Evolutionary conservation across 2,113 vertebrate genomes (phyloP), one percentile per base, ranked within the genome.

Genomic region (Numida meleagris): DNA sequence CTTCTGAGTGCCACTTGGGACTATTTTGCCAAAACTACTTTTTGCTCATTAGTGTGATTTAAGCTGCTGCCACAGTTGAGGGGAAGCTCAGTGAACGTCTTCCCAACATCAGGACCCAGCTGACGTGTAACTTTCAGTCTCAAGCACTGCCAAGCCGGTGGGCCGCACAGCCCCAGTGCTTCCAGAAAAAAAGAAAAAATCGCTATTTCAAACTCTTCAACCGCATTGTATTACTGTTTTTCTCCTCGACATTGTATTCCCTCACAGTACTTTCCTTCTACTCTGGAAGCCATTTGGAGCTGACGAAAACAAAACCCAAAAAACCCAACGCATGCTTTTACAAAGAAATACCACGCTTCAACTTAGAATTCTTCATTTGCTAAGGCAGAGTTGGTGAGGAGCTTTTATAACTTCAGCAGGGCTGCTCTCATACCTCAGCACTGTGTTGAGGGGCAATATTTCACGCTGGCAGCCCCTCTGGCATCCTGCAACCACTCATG

Each of bases 371-470:
- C 71, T 84, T 95, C 79, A 92, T 45, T 81, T 80, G 34, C 50
- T 94, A 80, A 89, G 65, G 83, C 58, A 82, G 51, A 92, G 59
- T 59, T 86, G 62, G 75, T 43, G 93, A 94, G 71, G 78, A 85
- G 70, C 89, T 96, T 93, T 93, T 94, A 82, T 74, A 84, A 34
- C 75, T 84, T 91, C 5, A 7, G 53, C 62, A 75, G 67, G 61
- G 71, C 59, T 80, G 62, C 34, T 66, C 58, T 75, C 92, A 25
- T 82, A 79, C 80, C 96, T 92, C 63, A 55, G 63, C 76, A 82
- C 68, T 80, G 72, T 87, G 95, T 81, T 83, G 59, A 95, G 90
- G 94, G 93, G 75, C 29, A 93, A 78, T 95, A 92, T 11, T 91
- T 95, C 79, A 95, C 4, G 17, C 65, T 48, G 58, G 38, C n/a